Percentiles rank a stretch among this genome's conserved stretches.
Evolutionary conservation across 1,140 invertebrate species (phyloP).

Genomic region (Diabrotica virgifera): DNA sequence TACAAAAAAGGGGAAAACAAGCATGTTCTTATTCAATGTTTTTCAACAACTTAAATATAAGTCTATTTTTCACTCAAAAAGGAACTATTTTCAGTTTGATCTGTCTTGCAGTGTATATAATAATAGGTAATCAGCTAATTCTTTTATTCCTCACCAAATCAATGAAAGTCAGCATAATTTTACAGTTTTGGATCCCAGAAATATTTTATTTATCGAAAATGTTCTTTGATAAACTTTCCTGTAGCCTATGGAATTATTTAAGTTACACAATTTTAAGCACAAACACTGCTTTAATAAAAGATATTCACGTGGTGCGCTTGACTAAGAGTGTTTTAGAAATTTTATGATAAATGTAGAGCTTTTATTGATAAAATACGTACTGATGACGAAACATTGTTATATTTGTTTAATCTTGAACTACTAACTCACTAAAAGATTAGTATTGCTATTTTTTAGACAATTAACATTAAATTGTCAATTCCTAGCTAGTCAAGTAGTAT

Average conservation of each 20-base stretch:
- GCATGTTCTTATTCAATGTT: too few species aligned
- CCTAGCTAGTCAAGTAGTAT: too few species aligned
- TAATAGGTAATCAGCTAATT: not conserved
- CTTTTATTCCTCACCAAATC: not conserved
- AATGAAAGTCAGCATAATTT: not conserved
- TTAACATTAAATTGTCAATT: too few species aligned
- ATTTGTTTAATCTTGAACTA: too few species aligned
- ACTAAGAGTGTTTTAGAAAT: slow-evolving; percentile 1
- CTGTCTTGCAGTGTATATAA: too few species aligned
- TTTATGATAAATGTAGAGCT: slow-evolving; percentile 6
- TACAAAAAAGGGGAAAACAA: too few species aligned
- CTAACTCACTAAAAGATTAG: too few species aligned
- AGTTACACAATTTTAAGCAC: slow-evolving; percentile 5
- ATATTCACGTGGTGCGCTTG: slow-evolving; percentile 15
- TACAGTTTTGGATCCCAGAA: not conserved
- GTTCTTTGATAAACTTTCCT: not conserved
- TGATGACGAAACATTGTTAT: not conserved
- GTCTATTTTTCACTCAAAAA: too few species aligned
- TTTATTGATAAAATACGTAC: slow-evolving; percentile 12
- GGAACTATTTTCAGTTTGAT: too few species aligned
- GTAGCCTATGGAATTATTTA: not conserved
- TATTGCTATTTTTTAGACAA: too few species aligned
- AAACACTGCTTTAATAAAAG: slow-evolving; percentile 9
- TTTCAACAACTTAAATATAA: too few species aligned
- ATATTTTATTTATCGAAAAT: not conserved